Evolutionary conservation across 2,888 invertebrate genomes (phyloP).

Genomic region (Epinotia ramella): DNA sequence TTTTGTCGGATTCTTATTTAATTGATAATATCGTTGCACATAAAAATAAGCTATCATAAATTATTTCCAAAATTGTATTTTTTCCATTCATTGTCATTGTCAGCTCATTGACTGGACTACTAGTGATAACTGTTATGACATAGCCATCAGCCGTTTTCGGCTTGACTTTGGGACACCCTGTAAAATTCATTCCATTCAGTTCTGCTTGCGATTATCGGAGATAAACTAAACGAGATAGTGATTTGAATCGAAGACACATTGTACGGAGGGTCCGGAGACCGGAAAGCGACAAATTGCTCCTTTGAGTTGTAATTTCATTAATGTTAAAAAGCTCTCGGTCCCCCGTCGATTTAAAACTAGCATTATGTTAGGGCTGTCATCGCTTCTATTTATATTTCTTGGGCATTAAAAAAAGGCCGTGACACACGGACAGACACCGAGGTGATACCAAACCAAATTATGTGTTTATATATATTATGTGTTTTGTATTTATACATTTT

Average conservation of each 20-base stretch:
- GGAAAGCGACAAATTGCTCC: constrained; percentile 68
- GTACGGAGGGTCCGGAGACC: constrained; percentile 56
- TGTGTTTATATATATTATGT: too few relatives aligned
- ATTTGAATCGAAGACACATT: constrained; percentile 49
- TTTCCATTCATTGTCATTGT: too few relatives aligned
- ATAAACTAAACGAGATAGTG: constrained; percentile 15
- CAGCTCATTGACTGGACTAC: too few relatives aligned
- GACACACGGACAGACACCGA: neutral
- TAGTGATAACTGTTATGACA: too few relatives aligned
- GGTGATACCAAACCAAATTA: neutral
- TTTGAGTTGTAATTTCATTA: constrained; percentile 67
- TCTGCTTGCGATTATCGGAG: neutral
- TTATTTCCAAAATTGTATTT: too few relatives aligned
- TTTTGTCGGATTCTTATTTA: too few relatives aligned
- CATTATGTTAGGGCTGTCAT: constrained; percentile 37
- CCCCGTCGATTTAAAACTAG: constrained; percentile 24
- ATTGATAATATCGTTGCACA: too few relatives aligned
- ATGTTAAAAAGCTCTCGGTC: constrained; percentile 53
- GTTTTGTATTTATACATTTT: neutral
- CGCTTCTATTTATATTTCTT: constrained; percentile 4
- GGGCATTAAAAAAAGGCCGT: neutral
- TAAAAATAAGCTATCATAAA: too few relatives aligned
- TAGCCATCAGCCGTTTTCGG: too few relatives aligned
- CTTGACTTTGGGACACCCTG: too few relatives aligned
- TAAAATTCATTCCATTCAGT: neutral